Percentiles rank a stretch among this genome's conserved stretches.
Evolutionary conservation across 1,140 invertebrate species (phyloP).

Genomic region (Brachionus manjavacas): DNA sequence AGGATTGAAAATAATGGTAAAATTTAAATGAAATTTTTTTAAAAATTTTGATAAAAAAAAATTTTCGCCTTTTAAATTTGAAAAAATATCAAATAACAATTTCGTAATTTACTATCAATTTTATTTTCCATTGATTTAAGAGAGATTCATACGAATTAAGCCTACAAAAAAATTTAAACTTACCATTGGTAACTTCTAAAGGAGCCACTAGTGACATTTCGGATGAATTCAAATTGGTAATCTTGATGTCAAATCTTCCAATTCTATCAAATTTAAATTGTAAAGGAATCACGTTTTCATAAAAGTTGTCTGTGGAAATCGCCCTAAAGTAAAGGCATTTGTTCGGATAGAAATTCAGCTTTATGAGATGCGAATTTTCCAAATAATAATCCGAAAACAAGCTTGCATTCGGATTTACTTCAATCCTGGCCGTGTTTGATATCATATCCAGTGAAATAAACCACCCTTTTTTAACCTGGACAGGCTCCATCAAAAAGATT

Average conservation of each 20-base stretch:
- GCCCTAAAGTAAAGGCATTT: background rate
- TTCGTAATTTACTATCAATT: too few species aligned
- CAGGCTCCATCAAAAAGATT: background rate
- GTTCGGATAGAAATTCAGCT: background rate
- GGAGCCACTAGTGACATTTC: background rate
- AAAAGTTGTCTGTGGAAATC: background rate
- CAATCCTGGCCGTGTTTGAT: background rate
- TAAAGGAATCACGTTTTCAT: background rate
- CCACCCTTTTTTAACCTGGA: background rate
- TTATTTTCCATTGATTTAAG: too few species aligned
- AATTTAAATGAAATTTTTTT: too few species aligned
- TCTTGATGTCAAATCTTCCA: background rate
- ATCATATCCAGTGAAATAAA: background rate
- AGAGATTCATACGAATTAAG: background rate
- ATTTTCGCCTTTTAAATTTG: too few species aligned
- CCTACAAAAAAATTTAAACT: background rate
- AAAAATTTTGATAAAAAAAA: too few species aligned
- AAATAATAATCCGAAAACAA: background rate
- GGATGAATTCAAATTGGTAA: background rate
- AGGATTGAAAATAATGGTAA: too few species aligned
- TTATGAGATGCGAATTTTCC: background rate
- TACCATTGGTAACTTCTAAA: background rate
- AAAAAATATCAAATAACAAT: too few species aligned
- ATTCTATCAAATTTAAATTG: background rate
- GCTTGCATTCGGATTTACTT: background rate